Evolutionary conservation across 2,888 invertebrate genomes (phyloP).

Genomic region (Argynnis bischoffii): DNA sequence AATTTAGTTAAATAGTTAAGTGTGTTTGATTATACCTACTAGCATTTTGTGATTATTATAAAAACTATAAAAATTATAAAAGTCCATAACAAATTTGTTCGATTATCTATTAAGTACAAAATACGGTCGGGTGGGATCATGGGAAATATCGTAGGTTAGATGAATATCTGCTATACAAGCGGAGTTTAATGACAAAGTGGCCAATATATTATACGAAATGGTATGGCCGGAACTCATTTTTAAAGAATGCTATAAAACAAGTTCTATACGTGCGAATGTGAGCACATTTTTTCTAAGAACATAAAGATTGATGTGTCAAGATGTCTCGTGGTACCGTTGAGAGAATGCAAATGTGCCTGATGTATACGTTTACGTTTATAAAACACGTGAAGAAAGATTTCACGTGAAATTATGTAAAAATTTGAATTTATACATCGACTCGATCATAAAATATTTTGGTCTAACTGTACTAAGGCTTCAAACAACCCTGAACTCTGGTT

Average conservation of each 20-base stretch:
- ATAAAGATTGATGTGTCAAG: slow-evolving; percentile 32
- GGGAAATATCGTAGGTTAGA: too few relatives aligned
- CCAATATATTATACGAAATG: slow-evolving; percentile 3
- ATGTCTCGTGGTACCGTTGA: slow-evolving; percentile 32
- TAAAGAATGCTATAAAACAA: slow-evolving; percentile 8
- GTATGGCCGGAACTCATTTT: neutral
- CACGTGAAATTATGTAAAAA: slow-evolving; percentile 20
- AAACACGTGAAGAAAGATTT: slow-evolving; percentile 20
- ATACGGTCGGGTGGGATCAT: too few relatives aligned
- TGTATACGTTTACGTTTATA: slow-evolving; percentile 17
- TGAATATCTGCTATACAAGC: slow-evolving; percentile 1
- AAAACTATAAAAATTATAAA: too few relatives aligned
- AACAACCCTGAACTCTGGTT: too few relatives aligned
- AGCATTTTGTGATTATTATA: too few relatives aligned
- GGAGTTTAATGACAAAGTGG: slow-evolving; percentile 5
- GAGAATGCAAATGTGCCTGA: slow-evolving; percentile 27
- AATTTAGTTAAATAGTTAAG: too few relatives aligned
- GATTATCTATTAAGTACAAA: too few relatives aligned
- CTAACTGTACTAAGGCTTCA: neutral
- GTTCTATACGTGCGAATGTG: slow-evolving; percentile 18
- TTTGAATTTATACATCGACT: neutral
- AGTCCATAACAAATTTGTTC: too few relatives aligned
- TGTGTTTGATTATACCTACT: too few relatives aligned
- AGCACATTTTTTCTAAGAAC: slow-evolving; percentile 31
- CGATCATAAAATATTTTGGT: neutral